Evolutionary conservation across 1,140 invertebrate species (phyloP), one percentile per base, ranked within the genome.

Genomic region (Ephestia elutella): DNA sequence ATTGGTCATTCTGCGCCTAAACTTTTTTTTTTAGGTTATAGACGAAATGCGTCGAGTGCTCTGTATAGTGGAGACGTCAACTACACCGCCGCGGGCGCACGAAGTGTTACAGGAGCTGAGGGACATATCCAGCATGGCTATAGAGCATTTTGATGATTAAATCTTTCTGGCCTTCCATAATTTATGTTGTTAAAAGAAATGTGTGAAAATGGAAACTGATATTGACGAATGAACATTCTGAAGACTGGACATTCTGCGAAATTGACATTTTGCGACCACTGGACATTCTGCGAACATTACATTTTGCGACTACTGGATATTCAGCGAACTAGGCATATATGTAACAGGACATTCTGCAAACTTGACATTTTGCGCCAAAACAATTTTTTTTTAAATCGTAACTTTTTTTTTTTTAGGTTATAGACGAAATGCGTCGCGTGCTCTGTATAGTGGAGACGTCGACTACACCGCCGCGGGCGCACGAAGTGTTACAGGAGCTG

Each of bases 111-210:
- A 97, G 80, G 96, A 97, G 78, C 74, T 98, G 0, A 86, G 96
- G 0, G 97, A 98, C 75, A 96, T 98, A 57, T 97, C 96, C 11
- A 97, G 96, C 21, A 98, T 98, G 97, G 96, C 96, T 0, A 98
- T 98, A 90, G 97, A 98, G 77, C 95, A 98, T 86, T 98, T 98
- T 89, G 96, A 98, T 79, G 96, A 98, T 68, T 94, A 96, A 75
- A 96, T 98, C 35, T 82, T 82, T 0, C 86, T 85, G 0, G 85
- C 73, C 0, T 76, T 89, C 49, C 51, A 84, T 5, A 81, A 79
- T n/a, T n/a, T n/a, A n/a, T n/a, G n/a, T n/a, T n/a, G n/a, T n/a
- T n/a, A n/a, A n/a, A n/a, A n/a, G n/a, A n/a, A n/a, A n/a, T n/a
- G n/a, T n/a, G n/a, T n/a, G n/a, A n/a, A n/a, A n/a, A n/a, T n/a